These are phyloP conservation scores for Tanaodytes sp. DNA, from an alignment of 2,888 invertebrate genomes.

Conservation along the genomic window DNA sequence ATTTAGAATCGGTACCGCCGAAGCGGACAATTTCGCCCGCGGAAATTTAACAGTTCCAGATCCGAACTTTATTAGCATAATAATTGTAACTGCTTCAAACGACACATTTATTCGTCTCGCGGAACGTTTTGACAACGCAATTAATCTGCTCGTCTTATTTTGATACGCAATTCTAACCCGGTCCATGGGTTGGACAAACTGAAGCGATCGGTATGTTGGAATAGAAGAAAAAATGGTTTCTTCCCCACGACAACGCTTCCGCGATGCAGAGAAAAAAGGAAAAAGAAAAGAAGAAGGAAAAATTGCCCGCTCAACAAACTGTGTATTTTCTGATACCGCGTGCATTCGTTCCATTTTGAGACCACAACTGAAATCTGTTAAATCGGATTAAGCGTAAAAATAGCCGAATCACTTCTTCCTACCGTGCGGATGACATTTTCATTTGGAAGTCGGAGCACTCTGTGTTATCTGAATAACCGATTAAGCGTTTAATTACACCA, in stretches of 20 bases:
- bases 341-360: slow-evolving; percentile 23
- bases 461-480: too few species aligned
- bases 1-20: too few species aligned
- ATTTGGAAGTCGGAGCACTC: too few species aligned
- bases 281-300: too few species aligned
- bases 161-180: too few species aligned
- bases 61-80: slow-evolving; percentile 51
- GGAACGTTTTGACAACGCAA: slow-evolving; percentile 7
- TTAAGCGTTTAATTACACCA: too few species aligned
- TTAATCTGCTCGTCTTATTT: slow-evolving; percentile 19
- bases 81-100: slow-evolving; percentile 49
- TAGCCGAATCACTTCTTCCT: slow-evolving; percentile 38
- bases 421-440: too few species aligned
- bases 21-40: slow-evolving; percentile 47
- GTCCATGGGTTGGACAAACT: slow-evolving; percentile 1
- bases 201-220: too few species aligned
- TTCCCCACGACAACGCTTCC: too few species aligned
- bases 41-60: slow-evolving; percentile 54
- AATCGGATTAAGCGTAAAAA: too few species aligned
- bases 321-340: slow-evolving; percentile 16
- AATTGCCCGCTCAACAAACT: slow-evolving; percentile 24
- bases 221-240: too few species aligned
- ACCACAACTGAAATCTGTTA: too few species aligned
- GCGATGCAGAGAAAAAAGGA: neutral
- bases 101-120: slow-evolving; percentile 30